Percentiles rank a stretch among this genome's conserved stretches.
These are phyloP conservation scores for Enteromius afrohamiltoni DNA, from an alignment of 2,797 vertebrate species.

Conservation along the genomic window DNA sequence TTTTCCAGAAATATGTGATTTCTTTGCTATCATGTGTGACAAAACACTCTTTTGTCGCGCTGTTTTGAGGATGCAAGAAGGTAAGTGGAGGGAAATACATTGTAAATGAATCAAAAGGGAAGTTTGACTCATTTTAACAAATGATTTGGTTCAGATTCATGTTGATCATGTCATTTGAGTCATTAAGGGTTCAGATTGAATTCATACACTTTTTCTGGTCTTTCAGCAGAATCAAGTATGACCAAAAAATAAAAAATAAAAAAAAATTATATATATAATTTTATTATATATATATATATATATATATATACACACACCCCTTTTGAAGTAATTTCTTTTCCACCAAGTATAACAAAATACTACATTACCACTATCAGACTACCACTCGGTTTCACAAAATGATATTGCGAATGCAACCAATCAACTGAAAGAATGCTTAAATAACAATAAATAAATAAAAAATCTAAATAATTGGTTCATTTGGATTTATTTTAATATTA, in stretches of 20 bases:
- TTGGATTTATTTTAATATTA: neutral
- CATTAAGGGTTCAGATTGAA: neutral
- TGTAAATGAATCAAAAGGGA: neutral
- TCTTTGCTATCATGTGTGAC: neutral
- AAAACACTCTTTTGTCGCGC: neutral
- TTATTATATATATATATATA: no score
- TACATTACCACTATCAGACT: neutral
- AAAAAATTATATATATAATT: no score
- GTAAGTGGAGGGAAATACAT: neutral
- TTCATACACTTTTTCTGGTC: neutral
- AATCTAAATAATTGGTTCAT: neutral
- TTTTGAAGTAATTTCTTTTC: neutral
- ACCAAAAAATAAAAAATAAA: no score
- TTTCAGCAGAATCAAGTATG: neutral
- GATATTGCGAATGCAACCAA: neutral
- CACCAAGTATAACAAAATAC: neutral
- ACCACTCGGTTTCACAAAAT: neutral
- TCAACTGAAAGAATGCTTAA: neutral
- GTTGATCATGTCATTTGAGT: neutral
- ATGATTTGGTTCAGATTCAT: neutral
- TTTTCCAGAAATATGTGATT: neutral
- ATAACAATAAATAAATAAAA: neutral
- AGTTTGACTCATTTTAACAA: neutral
- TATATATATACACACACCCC: no score
- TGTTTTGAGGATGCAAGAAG: neutral